phyloP scores from a whole-genome alignment of 2,797 vertebrate genomes.

The Syngnathus rostellatus region DNA sequence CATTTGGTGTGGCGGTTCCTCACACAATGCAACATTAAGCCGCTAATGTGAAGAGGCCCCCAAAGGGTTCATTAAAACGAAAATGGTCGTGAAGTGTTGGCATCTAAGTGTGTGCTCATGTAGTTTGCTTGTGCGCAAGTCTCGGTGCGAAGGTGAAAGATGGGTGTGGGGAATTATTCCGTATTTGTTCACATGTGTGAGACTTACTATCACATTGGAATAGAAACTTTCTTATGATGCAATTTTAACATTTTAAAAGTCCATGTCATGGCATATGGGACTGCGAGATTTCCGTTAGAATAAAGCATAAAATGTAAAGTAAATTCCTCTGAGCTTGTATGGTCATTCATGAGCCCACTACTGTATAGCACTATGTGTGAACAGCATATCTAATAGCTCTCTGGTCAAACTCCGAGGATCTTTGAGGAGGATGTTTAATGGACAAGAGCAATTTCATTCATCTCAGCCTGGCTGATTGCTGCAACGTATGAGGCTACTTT shows the following conservation, averaged over 20 bases:
- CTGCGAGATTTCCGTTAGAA: neutral
- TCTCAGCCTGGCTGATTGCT: slow-evolving; percentile 43
- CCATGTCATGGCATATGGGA: neutral
- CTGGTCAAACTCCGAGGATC: slow-evolving; percentile 22
- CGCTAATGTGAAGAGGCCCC: slow-evolving; percentile 58
- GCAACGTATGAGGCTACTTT: slow-evolving; percentile 36
- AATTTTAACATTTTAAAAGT: neutral
- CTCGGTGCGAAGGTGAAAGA: slow-evolving; percentile 30
- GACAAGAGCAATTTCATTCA: slow-evolving; percentile 44
- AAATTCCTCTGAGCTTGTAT: neutral
- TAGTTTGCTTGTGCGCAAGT: slow-evolving; percentile 20
- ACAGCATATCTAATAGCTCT: slow-evolving; percentile 20
- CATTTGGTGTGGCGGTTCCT: slow-evolving; percentile 22
- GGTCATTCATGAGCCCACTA: neutral
- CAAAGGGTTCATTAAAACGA: slow-evolving; percentile 61
- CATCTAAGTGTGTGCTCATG: slow-evolving; percentile 23
- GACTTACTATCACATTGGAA: no score
- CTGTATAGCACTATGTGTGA: slow-evolving; percentile 7
- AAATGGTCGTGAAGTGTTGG: slow-evolving; percentile 41
- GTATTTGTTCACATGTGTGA: neutral
- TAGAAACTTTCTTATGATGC: no score
- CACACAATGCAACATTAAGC: slow-evolving; percentile 60
- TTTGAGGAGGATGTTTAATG: slow-evolving; percentile 35
- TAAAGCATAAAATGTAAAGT: neutral
- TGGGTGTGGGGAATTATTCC: neutral